Evolutionary conservation across 2,113 vertebrate genomes (phyloP).

Genomic region (Sylvia atricapilla): DNA sequence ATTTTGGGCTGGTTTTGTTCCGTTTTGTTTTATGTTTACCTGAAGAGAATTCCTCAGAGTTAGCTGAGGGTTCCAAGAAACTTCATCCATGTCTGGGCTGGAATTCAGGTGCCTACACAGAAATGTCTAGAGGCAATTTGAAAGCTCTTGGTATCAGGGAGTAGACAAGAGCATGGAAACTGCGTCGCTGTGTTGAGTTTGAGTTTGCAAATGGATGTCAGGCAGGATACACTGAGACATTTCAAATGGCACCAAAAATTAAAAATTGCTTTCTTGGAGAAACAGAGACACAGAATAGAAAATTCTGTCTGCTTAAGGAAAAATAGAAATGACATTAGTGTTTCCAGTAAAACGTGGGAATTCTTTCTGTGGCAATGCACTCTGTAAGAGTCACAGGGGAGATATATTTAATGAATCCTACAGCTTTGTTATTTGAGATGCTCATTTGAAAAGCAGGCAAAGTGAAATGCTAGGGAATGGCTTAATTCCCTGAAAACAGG

Average conservation of each 20-base stretch:
- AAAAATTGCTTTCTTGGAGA: neutral
- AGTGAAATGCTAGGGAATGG: rapidly evolving
- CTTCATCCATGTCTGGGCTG: neutral
- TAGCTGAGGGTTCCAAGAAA: neutral
- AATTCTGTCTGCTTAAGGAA: neutral
- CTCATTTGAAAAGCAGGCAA: neutral
- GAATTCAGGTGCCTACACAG: neutral
- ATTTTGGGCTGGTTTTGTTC: neutral
- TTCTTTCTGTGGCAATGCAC: neutral
- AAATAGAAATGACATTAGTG: neutral
- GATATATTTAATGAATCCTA: neutral
- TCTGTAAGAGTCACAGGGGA: neutral
- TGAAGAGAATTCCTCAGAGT: neutral
- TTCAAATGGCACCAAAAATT: neutral
- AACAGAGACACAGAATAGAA: neutral
- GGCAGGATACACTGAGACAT: neutral
- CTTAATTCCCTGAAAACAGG: neutral
- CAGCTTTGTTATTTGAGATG: neutral
- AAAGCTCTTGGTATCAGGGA: neutral
- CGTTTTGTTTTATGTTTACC: neutral
- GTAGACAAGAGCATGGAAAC: neutral
- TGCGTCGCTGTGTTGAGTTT: neutral
- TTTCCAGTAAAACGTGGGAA: neutral
- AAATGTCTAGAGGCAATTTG: neutral
- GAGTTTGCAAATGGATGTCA: neutral